These are phyloP conservation scores for Xylota segnis DNA, from an alignment of 2,888 invertebrate genomes.

Conservation along the genomic window DNA sequence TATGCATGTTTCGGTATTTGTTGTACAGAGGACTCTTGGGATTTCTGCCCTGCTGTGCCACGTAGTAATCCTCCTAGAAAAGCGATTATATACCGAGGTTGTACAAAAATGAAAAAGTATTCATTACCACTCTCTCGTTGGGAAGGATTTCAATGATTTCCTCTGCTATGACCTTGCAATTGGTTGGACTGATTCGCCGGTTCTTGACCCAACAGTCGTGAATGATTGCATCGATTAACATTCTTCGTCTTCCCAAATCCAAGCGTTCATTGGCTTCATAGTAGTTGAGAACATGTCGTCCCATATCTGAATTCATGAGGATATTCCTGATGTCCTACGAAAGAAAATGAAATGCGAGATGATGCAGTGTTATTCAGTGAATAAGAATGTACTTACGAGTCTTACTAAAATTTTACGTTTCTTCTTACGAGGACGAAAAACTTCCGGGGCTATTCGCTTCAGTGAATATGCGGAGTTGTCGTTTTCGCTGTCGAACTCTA, in stretches of 20 bases:
- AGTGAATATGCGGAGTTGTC: not conserved
- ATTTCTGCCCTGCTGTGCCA: conserved; percentile 73
- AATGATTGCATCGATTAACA: conserved; percentile 75
- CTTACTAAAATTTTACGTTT: not conserved
- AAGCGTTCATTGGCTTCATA: conserved; percentile 77
- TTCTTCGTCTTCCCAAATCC: conserved; percentile 75
- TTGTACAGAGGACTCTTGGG: conserved; percentile 78
- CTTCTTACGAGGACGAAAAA: conserved; percentile 2
- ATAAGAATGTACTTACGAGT: conserved; percentile 30
- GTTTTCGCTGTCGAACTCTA: conserved; percentile 27
- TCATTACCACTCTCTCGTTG: conserved; percentile 71
- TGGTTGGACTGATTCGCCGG: conserved; percentile 66
- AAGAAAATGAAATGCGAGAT: not conserved
- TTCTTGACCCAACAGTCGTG: conserved; percentile 72
- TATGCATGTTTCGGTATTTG: conserved; percentile 77
- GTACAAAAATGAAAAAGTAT: not conserved
- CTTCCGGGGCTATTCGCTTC: conserved; percentile 1
- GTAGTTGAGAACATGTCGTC: conserved; percentile 75
- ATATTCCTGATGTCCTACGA: conserved; percentile 58
- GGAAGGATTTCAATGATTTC: conserved; percentile 78
- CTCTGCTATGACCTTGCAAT: conserved; percentile 76
- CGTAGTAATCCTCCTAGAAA: conserved; percentile 77
- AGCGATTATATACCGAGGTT: too few species aligned
- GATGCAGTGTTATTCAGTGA: not conserved
- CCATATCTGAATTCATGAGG: conserved; percentile 58